Conservation (phyloP, 2,797 vertebrate species). For the Chaenodraco wilsoni region DNA sequence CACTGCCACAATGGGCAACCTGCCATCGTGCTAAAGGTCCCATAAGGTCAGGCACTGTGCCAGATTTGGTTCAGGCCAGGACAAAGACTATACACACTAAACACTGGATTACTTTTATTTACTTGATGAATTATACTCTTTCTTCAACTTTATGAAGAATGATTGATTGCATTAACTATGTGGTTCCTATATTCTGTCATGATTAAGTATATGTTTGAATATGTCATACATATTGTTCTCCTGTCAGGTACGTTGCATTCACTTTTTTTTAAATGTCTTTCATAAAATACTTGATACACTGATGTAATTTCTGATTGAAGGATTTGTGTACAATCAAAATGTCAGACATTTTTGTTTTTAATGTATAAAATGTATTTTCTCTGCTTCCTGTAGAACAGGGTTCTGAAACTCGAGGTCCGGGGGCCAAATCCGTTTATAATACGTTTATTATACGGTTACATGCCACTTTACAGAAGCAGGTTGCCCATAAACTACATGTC, state of each 20-base stretch:
- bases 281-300: constrained; percentile 13
- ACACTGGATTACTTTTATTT: constrained; percentile 25
- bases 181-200: constrained; percentile 25
- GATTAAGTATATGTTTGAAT: constrained; percentile 17
- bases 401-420: too few species aligned
- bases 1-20: constrained; percentile 81
- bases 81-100: constrained; percentile 15
- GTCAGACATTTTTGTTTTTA: constrained; percentile 8
- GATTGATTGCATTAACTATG: constrained; percentile 28
- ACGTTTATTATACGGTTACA: too few species aligned
- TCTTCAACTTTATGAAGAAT: constrained; percentile 22
- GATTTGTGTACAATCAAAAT: constrained; percentile 31
- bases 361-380: constrained; percentile 1
- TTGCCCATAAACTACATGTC: too few species aligned
- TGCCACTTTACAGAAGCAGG: too few species aligned
- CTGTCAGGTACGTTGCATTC: not conserved
- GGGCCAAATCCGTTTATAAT: too few species aligned
- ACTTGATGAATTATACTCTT: constrained; percentile 21
- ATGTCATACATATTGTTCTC: constrained; percentile 1
- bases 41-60: constrained; percentile 15
- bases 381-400: not conserved
- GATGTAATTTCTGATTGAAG: constrained; percentile 13
- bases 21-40: constrained; percentile 53
- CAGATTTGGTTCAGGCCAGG: not conserved
- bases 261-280: constrained; percentile 10